Conservation (phyloP, 2,113 vertebrate genomes). For the Scophthalmus maximus region DNA sequence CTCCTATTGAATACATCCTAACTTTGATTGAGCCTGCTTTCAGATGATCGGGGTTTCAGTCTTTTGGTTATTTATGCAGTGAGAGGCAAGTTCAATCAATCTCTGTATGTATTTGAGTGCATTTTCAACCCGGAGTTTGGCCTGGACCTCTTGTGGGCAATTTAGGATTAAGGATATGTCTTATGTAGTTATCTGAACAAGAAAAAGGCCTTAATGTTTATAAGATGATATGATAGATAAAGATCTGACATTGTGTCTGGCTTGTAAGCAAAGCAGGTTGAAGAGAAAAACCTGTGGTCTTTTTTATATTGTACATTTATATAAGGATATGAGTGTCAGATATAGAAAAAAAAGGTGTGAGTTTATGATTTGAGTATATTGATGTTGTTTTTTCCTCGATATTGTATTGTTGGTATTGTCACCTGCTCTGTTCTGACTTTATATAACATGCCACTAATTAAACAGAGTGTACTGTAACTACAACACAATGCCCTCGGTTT, state of each 20-base stretch:
- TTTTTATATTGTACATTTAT: constrained; percentile 53
- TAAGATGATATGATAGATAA: constrained; percentile 40
- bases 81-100: too few relatives aligned
- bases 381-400: not conserved
- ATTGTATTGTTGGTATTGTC: constrained; percentile 43
- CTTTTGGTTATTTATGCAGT: not conserved
- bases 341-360: constrained; percentile 43
- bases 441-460: constrained; percentile 18
- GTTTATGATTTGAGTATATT: constrained; percentile 34
- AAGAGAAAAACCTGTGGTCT: constrained; percentile 41
- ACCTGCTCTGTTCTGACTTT: constrained; percentile 21
- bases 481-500: not conserved
- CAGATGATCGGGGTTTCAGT: not conserved
- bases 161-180: constrained; percentile 37
- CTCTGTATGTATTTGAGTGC: constrained; percentile 42
- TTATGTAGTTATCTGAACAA: constrained; percentile 27
- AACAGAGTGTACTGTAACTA: too few relatives aligned
- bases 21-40: constrained; percentile 31
- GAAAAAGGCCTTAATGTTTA: constrained; percentile 25
- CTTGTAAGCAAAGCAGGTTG: constrained; percentile 7
- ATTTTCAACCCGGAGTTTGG: constrained; percentile 31
- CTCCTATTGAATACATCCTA: constrained; percentile 27
- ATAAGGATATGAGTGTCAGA: constrained; percentile 44
- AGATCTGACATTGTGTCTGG: constrained; percentile 28
- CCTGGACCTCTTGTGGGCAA: constrained; percentile 25